phyloP scores from a whole-genome alignment of 1,140 invertebrate genomes.

The Platyura marginata region DNA sequence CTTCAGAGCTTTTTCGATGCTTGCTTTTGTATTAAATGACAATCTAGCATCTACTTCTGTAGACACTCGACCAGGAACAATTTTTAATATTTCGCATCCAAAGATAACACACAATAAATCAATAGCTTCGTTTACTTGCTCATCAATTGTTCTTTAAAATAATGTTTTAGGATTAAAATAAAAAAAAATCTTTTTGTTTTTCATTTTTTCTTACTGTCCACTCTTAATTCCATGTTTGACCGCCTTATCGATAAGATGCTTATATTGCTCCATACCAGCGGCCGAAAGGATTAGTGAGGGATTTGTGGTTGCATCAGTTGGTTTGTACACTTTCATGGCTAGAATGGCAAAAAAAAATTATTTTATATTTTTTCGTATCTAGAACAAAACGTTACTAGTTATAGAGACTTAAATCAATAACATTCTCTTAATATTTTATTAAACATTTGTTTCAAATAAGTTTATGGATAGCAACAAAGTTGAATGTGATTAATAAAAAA shows the following conservation, averaged over 20 bases:
- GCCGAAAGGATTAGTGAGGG: slow-evolving; percentile 92
- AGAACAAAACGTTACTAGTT: too few relatives aligned
- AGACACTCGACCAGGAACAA: slow-evolving; percentile 93
- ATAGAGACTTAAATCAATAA: too few relatives aligned
- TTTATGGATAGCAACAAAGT: too few relatives aligned
- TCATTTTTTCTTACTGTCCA: slow-evolving; percentile 45
- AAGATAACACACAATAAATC: slow-evolving; percentile 92
- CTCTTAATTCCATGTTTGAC: slow-evolving; percentile 65
- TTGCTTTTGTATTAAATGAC: slow-evolving; percentile 86
- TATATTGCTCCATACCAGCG: slow-evolving; percentile 79
- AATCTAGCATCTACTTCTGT: slow-evolving; percentile 97
- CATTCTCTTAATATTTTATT: too few relatives aligned
- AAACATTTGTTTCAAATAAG: too few relatives aligned
- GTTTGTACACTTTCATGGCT: slow-evolving; percentile 94
- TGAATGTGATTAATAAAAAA: too few relatives aligned
- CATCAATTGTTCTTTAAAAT: slow-evolving; percentile 34
- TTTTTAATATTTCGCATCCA: slow-evolving; percentile 92
- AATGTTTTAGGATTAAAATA: not conserved
- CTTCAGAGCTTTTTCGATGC: slow-evolving; percentile 74
- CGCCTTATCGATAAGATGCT: slow-evolving; percentile 73
- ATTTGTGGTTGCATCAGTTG: slow-evolving; percentile 99
- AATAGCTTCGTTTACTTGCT: slow-evolving; percentile 62
- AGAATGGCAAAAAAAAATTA: too few relatives aligned
- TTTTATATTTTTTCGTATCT: too few relatives aligned
- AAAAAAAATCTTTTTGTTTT: too few relatives aligned